Evolutionary conservation across 2,797 vertebrate species (phyloP), one percentile per base, ranked within the genome.

Genomic region (Thamnophis elegans): DNA sequence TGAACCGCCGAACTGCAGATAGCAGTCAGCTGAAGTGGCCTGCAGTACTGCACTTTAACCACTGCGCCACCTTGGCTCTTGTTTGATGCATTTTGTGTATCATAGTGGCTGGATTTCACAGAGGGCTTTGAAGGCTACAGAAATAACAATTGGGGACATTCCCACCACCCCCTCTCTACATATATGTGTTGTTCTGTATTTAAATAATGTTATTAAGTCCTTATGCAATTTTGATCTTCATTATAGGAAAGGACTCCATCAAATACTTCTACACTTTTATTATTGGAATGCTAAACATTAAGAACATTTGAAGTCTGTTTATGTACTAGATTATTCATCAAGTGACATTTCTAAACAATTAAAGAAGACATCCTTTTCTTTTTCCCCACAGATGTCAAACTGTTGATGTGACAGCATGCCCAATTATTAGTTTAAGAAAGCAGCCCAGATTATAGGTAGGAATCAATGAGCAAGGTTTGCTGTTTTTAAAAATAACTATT

Each of bases 401-500:
- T 28, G 92, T 93, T 91, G 90, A 94, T 96, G 28, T 55, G 47
- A 96, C 92, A 8, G 65, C 28, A 92, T 90, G 93, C 82, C 53
- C 91, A 93, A 20, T 73, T 73, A 89, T 51, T 9, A 91, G 9
- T 87, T 11, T 13, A 87, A 93, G 55, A 92, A 89, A 94, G 92
- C 92, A 88, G 94, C 93, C 87, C 86, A 8, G 73, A 82, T n/a
- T 85, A 89, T 11, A 94, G 87, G 93, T 92, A 91, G 60, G 92
- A 95, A 94, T 91, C 95, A 92, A 58, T 94, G 93, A 96, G 82
- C 85, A 93, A 86, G 82, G 62, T 60, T 68, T 94, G 89, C 90
- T 95, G 93, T 94, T 95, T 82, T 93, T 92, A 95, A 47, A 96
- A 95, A 94, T 86, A 82, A 91, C 93, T 96, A 95, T 94, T 95